These are phyloP conservation scores for Phoebastria nigripes DNA, from an alignment of 2,797 vertebrate genomes.

Conservation along the genomic window DNA sequence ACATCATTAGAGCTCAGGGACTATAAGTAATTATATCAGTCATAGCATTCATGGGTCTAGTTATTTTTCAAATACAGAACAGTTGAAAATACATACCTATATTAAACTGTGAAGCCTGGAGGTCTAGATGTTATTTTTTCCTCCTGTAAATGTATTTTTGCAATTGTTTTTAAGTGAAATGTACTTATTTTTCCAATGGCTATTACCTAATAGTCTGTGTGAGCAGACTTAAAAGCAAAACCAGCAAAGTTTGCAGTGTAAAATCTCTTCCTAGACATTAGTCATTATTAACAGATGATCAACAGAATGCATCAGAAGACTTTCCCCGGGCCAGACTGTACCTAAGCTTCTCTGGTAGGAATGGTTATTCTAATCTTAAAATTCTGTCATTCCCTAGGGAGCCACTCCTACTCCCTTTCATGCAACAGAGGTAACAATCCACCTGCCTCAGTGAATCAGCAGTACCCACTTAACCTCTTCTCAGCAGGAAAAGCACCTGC, in stretches of 20 bases:
- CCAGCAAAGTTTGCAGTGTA: neutral
- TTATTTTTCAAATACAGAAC: neutral
- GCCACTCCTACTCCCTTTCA: slow-evolving; percentile 17
- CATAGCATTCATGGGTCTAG: neutral
- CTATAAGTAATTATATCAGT: neutral
- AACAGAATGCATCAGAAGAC: neutral
- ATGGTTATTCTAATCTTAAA: slow-evolving; percentile 17
- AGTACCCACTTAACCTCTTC: slow-evolving; percentile 66
- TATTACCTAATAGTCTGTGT: neutral
- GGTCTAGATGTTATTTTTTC: neutral
- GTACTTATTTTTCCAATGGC: neutral
- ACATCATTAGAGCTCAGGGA: fast-evolving
- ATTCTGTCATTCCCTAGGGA: neutral
- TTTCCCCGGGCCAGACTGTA: neutral
- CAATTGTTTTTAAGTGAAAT: neutral
- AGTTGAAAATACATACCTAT: neutral
- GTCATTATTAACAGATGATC: neutral
- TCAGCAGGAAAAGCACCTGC: slow-evolving; percentile 57
- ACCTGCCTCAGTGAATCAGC: slow-evolving; percentile 57
- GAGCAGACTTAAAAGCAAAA: neutral
- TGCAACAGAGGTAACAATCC: slow-evolving; percentile 17
- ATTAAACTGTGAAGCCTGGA: neutral
- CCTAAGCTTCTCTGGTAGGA: neutral
- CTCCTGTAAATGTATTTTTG: neutral
- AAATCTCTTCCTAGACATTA: neutral